phyloP scores from a whole-genome alignment of 2,113 vertebrate species.

The Crotalus helleri region DNA sequence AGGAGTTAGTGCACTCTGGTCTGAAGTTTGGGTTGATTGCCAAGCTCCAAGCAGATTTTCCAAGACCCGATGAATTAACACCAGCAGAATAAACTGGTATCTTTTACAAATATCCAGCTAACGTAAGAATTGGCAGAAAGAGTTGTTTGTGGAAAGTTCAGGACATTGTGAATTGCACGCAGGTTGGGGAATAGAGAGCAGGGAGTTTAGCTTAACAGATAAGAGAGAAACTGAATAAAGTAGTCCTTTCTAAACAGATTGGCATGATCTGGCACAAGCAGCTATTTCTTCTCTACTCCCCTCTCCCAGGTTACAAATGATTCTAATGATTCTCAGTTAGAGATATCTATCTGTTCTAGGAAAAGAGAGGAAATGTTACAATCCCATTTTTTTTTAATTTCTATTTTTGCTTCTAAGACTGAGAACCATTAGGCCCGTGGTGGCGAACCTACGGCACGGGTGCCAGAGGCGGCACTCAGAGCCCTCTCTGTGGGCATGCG shows the following conservation, averaged over 20 bases:
- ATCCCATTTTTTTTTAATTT: neutral
- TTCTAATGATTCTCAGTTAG: neutral
- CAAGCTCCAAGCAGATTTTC: neutral
- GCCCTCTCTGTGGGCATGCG: no score
- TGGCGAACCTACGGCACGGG: no score
- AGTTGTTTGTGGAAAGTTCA: neutral
- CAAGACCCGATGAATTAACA: neutral
- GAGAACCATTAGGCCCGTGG: neutral
- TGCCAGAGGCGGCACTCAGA: no score
- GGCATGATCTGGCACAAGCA: neutral
- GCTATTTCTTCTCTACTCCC: neutral
- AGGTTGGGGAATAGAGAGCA: neutral
- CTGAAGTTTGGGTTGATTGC: neutral
- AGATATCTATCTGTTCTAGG: neutral
- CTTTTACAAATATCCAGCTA: neutral
- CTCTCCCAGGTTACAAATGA: neutral
- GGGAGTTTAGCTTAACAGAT: neutral
- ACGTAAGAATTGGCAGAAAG: neutral
- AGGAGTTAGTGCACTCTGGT: neutral
- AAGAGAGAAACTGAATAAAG: neutral
- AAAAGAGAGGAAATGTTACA: neutral
- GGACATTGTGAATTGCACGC: neutral
- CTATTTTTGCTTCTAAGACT: neutral
- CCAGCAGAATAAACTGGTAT: neutral
- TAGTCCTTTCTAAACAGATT: neutral